Evolutionary conservation across 2,888 invertebrate species (phyloP).

Genomic region (Coenonympha arcania): DNA sequence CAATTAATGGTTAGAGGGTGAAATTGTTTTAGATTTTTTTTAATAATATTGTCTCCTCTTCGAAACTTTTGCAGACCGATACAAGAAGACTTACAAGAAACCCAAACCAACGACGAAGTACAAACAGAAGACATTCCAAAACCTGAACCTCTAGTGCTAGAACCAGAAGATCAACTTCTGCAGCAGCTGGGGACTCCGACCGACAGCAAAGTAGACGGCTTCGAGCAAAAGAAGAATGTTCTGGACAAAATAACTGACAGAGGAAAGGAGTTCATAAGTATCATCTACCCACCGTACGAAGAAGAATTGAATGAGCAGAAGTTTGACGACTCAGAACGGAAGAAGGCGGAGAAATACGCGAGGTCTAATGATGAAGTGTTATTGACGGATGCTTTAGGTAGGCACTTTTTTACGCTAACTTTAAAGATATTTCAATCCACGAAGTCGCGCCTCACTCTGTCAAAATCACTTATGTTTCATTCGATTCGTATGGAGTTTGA

Average conservation of each 20-base stretch:
- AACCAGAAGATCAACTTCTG: slow-evolving; percentile 78
- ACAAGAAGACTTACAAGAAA: slow-evolving; percentile 23
- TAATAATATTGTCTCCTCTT: no score
- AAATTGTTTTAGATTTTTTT: no score
- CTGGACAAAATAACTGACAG: slow-evolving; percentile 61
- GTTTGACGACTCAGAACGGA: slow-evolving; percentile 60
- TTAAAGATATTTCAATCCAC: no score
- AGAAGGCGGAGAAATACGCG: slow-evolving; percentile 67
- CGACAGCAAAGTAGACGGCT: slow-evolving; percentile 31
- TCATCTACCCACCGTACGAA: slow-evolving; percentile 63
- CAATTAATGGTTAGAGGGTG: no score
- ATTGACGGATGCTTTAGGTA: slow-evolving; percentile 47
- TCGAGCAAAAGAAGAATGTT: slow-evolving; percentile 56
- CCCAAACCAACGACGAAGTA: slow-evolving; percentile 15
- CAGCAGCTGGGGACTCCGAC: slow-evolving; percentile 46
- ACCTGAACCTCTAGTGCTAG: slow-evolving; percentile 68
- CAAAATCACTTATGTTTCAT: no score
- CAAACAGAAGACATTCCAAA: slow-evolving; percentile 38
- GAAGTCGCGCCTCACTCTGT: no score
- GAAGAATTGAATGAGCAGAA: slow-evolving; percentile 60
- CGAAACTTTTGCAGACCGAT: slow-evolving; percentile 25
- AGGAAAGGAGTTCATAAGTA: slow-evolving; percentile 65
- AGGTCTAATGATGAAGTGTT: slow-evolving; percentile 58
- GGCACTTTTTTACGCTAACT: no score
- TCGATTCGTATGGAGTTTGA: no score